Conservation (phyloP, 1,140 invertebrate species). For the Rhopalosiphum padi region DNA sequence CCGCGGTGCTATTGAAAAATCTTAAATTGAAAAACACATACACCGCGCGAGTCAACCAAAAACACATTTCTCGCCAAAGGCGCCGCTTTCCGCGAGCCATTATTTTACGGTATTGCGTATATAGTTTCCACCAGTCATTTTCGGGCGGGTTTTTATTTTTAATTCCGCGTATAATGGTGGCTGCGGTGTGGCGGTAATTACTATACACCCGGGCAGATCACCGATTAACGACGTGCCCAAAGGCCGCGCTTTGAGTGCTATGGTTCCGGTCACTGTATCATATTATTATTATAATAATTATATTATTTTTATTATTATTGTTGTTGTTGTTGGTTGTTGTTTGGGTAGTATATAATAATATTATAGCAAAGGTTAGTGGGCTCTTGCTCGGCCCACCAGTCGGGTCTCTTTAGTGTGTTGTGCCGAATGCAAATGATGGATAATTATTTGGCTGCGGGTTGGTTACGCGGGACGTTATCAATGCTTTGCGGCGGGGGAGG, state of each 20-base stretch:
- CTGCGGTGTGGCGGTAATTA: neutral
- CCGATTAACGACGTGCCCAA: neutral
- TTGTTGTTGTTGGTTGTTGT: neutral
- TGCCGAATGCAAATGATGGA: conserved; percentile 34
- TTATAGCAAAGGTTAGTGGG: neutral
- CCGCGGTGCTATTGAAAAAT: neutral
- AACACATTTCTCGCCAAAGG: neutral
- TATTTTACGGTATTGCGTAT: neutral
- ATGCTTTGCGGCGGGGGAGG: neutral
- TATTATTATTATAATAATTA: neutral
- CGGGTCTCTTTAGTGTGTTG: neutral
- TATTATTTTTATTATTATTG: neutral
- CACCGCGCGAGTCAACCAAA: neutral
- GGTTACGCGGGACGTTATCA: conserved; percentile 33
- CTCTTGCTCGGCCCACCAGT: neutral
- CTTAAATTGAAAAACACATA: neutral
- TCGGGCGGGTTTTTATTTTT: neutral
- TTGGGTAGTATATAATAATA: neutral
- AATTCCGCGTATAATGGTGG: neutral
- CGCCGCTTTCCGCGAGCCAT: neutral
- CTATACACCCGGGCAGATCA: neutral
- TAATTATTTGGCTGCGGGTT: conserved; percentile 44
- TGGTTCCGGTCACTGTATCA: neutral
- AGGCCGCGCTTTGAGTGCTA: neutral
- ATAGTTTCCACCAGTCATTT: neutral